Conservation (phyloP, 2,797 vertebrate genomes). For the Scolopax bukidnonensis region DNA sequence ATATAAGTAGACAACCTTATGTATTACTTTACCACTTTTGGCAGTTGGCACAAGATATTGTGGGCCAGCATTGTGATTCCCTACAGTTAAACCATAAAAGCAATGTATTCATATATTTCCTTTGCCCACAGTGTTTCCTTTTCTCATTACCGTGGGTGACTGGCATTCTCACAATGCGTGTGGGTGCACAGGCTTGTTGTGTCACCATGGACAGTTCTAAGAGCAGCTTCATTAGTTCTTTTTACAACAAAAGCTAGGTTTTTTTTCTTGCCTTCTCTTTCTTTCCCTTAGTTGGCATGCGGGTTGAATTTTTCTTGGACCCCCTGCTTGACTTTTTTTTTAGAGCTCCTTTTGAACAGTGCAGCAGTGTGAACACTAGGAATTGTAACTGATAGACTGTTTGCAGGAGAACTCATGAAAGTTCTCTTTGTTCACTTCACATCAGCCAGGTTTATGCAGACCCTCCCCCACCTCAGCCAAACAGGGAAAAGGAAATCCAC, state of each 20-base stretch:
- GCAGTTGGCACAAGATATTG: constrained; percentile 61
- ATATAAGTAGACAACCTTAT: constrained; percentile 70
- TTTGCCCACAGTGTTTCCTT: constrained; percentile 67
- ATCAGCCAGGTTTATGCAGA: constrained; percentile 77
- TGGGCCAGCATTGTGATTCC: constrained; percentile 65
- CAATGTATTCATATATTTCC: constrained; percentile 58
- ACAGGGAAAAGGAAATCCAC: constrained; percentile 82
- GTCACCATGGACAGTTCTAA: constrained; percentile 79
- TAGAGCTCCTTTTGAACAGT: constrained; percentile 79
- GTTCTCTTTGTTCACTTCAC: constrained; percentile 81
- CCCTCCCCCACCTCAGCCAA: constrained; percentile 69
- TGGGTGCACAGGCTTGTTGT: constrained; percentile 79
- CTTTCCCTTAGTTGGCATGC: constrained; percentile 79
- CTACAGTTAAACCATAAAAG: constrained; percentile 67
- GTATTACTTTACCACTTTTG: constrained; percentile 61
- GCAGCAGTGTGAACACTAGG: constrained; percentile 78
- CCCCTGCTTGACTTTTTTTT: constrained; percentile 82
- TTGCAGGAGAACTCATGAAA: constrained; percentile 81
- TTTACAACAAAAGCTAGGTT: constrained; percentile 79
- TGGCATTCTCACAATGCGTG: constrained; percentile 77
- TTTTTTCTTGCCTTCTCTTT: constrained; percentile 77
- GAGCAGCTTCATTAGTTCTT: constrained; percentile 83
- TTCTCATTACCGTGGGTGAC: constrained; percentile 72
- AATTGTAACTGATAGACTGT: constrained; percentile 85
- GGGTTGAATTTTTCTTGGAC: constrained; percentile 79